These are phyloP conservation scores for Anodontia alba DNA, from an alignment of 2,888 invertebrate genomes.

Conservation along the genomic window DNA sequence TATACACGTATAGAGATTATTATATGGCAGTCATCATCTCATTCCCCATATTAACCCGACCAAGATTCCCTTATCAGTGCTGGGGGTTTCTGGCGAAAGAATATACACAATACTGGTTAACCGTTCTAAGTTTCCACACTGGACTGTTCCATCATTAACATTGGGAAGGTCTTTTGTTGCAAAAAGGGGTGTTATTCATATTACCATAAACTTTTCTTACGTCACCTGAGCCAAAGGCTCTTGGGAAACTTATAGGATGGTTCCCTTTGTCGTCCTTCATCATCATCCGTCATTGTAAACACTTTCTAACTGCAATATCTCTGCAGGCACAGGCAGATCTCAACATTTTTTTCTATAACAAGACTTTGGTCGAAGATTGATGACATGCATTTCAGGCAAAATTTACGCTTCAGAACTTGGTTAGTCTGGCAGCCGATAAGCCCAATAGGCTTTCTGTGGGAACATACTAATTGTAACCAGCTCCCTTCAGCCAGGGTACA, in stretches of 20 bases:
- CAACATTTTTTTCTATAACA: not conserved
- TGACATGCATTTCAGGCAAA: not conserved
- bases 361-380: not conserved
- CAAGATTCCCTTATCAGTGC: too few species aligned
- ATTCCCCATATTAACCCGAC: too few species aligned
- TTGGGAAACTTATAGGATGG: not conserved
- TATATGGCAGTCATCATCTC: not conserved
- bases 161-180: not conserved
- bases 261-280: not conserved
- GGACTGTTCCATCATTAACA: not conserved
- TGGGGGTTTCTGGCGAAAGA: too few species aligned
- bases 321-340: not conserved
- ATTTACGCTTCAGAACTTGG: not conserved
- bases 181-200: not conserved
- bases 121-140: not conserved
- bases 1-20: constrained; percentile 3
- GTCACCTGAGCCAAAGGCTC: not conserved
- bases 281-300: not conserved
- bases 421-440: not conserved
- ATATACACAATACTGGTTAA: not conserved
- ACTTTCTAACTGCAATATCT: not conserved
- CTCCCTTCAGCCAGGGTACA: not conserved
- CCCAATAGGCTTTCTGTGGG: not conserved
- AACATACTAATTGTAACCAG: not conserved
- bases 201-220: not conserved